These are phyloP conservation scores for Crepidodera aurea DNA, from an alignment of 2,888 invertebrate genomes.

Conservation along the genomic window DNA sequence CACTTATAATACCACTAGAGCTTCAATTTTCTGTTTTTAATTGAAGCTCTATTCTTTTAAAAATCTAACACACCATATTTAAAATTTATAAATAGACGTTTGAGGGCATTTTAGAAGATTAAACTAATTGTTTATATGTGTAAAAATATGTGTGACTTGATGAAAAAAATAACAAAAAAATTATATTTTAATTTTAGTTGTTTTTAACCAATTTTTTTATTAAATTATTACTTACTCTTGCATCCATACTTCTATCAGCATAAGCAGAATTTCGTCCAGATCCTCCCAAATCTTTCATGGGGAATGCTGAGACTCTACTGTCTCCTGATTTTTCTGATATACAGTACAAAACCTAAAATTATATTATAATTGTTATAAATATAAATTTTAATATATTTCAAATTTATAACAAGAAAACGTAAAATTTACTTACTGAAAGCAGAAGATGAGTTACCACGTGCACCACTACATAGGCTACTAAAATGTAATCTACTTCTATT, in stretches of 20 bases:
- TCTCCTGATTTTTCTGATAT: conserved; percentile 77
- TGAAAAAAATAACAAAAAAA: too few relatives aligned
- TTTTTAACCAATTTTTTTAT: too few relatives aligned
- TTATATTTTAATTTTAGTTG: too few relatives aligned
- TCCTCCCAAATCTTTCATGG: conserved; percentile 83
- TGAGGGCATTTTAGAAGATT: too few relatives aligned
- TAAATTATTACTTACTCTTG: conserved; percentile 75
- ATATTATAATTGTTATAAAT: not conserved
- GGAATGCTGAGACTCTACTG: conserved; percentile 80
- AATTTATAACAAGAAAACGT: too few relatives aligned
- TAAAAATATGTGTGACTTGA: too few relatives aligned
- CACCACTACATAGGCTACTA: conserved; percentile 89
- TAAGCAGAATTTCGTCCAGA: conserved; percentile 69
- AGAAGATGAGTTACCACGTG: conserved; percentile 88
- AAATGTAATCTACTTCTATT: conserved; percentile 85
- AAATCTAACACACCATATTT: conserved; percentile 19
- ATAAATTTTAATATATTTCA: too few relatives aligned
- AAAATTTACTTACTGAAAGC: conserved; percentile 73
- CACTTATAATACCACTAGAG: too few relatives aligned
- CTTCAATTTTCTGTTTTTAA: too few relatives aligned
- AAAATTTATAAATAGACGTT: too few relatives aligned
- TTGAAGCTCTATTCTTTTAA: conserved; percentile 13
- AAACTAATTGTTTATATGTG: too few relatives aligned
- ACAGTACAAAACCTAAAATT: conserved; percentile 76
- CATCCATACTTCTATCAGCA: conserved; percentile 77